These are phyloP conservation scores for Heliconius nattereri DNA, from an alignment of 1,140 invertebrate genomes.

Conservation along the genomic window DNA sequence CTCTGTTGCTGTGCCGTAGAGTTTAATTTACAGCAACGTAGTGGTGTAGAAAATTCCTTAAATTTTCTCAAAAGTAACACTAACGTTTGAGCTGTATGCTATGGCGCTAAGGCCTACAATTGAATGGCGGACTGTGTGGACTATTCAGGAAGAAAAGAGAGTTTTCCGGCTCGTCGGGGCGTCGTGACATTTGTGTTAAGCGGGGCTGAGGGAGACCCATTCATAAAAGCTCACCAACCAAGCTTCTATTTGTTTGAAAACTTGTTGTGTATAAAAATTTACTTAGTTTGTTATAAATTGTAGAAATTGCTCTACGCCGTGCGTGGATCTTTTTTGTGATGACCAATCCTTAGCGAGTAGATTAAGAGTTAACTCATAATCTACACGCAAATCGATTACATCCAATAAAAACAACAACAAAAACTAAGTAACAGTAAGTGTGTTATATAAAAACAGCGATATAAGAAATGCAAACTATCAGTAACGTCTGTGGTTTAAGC, in stretches of 20 bases:
- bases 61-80: conserved; percentile 55
- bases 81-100: conserved; percentile 46
- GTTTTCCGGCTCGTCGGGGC: conserved; percentile 76
- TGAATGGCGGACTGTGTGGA: conserved; percentile 37
- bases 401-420: neutral
- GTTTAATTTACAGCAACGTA: conserved; percentile 47
- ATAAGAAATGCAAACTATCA: conserved; percentile 1
- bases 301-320: neutral
- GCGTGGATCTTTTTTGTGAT: conserved; percentile 1
- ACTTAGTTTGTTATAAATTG: conserved; percentile 15
- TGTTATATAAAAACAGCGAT: neutral
- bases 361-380: neutral
- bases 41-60: conserved; percentile 72
- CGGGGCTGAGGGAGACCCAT: conserved; percentile 71
- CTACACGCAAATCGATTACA: neutral
- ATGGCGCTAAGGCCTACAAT: conserved; percentile 52
- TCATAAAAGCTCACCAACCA: conserved; percentile 67
- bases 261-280: conserved; percentile 57
- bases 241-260: conserved; percentile 62
- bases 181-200: conserved; percentile 80
- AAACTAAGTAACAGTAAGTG: neutral
- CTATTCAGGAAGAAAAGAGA: conserved; percentile 79
- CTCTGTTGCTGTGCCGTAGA: conserved; percentile 52
- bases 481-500: neutral
- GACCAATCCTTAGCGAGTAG: neutral